Base-by-base conservation (phyloP, 2,888 invertebrate genomes). In the Clistopyga incitator region DNA sequence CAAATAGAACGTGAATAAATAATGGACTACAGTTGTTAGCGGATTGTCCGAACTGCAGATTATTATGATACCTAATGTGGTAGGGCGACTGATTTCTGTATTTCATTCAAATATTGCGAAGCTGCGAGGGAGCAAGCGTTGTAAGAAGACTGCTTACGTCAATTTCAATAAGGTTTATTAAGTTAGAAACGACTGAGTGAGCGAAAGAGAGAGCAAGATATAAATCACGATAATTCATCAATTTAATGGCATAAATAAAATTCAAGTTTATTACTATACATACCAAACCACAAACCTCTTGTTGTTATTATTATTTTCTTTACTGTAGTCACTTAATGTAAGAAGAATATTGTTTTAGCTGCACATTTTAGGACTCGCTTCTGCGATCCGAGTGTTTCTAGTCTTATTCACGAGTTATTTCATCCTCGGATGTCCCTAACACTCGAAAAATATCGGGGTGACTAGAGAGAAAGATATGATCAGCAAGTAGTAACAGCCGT, bases 61-160 rank as follows among this genome's bases (percentile, higher is more conserved):
- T 38, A 38, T 38, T 38, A 81, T 81, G 25, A 82, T 79, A 84
- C 82, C 83, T 84, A 86, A 85, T 70, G 77, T 77, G 82, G 86
- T 87, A 90, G 87, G 88, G 87, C 88, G 89, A 92, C 90, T 90
- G 90, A 90, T 88, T 38, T 90, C 88, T 86, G 89, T 89, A 88
- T 90, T 89, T 91, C 86, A 85, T 90, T 90, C 89, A 82, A 85
- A 88, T 89, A 88, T 89, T 88, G 89, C 88, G 82, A 89, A 89
- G 91, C 91, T 90, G 89, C 88, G 89, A 88, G 89, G 90, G 90
- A 90, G 91, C 91, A 91, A 92, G 90, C 90, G 90, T 92, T 91
- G 91, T 92, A 90, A 91, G 90, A 92, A 92, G 92, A 92, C 92
- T 92, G 92, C 91, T 91, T 90, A 91, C 86, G 92, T 92, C 92